Evolutionary conservation across 2,888 invertebrate genomes (phyloP).

Genomic region (Eupithecia vulgata): DNA sequence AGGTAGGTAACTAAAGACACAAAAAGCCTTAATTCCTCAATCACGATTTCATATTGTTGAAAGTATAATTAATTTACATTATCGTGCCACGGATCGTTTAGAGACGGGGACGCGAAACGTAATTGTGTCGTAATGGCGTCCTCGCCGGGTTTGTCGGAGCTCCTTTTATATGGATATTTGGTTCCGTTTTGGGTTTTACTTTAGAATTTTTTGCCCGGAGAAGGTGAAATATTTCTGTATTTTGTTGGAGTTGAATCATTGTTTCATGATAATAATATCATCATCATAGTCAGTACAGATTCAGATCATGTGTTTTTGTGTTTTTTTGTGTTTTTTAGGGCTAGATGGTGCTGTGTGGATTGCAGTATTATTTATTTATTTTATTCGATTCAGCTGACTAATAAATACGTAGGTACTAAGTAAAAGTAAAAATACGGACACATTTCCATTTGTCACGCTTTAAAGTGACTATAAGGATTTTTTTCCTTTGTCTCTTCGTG

Average conservation of each 20-base stretch:
- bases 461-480: neutral
- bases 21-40: conserved; percentile 18
- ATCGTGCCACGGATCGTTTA: conserved; percentile 53
- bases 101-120: conserved; percentile 50
- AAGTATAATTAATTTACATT: conserved; percentile 79
- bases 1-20: neutral
- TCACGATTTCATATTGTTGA: conserved; percentile 40
- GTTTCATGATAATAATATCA: neutral
- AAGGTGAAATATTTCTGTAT: neutral
- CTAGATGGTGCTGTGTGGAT: too few species aligned
- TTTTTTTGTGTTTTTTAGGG: too few species aligned
- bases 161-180: neutral
- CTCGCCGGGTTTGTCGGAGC: neutral
- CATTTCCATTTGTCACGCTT: neutral
- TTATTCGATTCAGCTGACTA: too few species aligned
- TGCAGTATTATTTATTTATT: too few species aligned
- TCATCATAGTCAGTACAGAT: too few species aligned
- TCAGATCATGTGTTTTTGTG: too few species aligned
- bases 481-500: neutral
- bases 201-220: neutral
- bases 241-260: neutral
- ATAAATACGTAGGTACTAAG: too few species aligned
- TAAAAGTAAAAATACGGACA: too few species aligned
- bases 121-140: conserved; percentile 29
- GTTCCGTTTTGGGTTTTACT: conserved; percentile 1